Evolutionary conservation across 2,888 invertebrate genomes (phyloP), one percentile per base, ranked within the genome.

Genomic region (Leptinotarsa tumamoca): DNA sequence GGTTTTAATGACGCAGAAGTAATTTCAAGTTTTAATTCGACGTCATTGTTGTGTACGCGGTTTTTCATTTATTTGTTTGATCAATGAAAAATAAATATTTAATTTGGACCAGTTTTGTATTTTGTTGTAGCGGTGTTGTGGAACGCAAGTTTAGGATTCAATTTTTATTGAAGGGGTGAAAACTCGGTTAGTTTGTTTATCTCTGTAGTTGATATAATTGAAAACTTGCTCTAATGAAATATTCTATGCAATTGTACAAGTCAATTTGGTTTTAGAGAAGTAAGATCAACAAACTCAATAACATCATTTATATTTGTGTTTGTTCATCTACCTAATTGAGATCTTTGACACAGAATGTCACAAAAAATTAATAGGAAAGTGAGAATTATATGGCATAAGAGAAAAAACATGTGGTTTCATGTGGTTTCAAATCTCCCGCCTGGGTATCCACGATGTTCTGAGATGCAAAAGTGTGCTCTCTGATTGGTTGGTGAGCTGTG

Each of bases 1-100:
- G 79, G 85, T 86, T 87, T 43, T 86, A 86, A 86, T 86, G 83
- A 84, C 77, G 83, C 82, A 83, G 85, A 87, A 87, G 87, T 87
- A 87, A 87, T 87, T 87, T 87, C 83, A 85, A 86, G 86, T 86
- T 87, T 86, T 87, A 86, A 87, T 86, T 86, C 87, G 82, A 72
- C 78, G 51, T 75, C 79, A 83, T 85, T 86, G 84, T 86, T 52
- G 76, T 73, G 82, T 80, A 85, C 83, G 84, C 83, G 83, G 83
- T 86, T 87, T 87, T 87, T 85, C 86, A 86, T 86, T 86, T 87
- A 83, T 83, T 82, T 83, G 83, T 82, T 80, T 81, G 78, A 79
- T 79, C 80, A 67, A 76, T 76, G 43, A 76, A 79, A 80, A 84
- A 82, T 77, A 85, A 85, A 85, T 85, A 85, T 86, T 85, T 85